Percentiles rank a stretch among this genome's conserved stretches.
These are phyloP conservation scores for Orchestia grillus DNA, from an alignment of 1,140 invertebrate genomes.

Conservation along the genomic window DNA sequence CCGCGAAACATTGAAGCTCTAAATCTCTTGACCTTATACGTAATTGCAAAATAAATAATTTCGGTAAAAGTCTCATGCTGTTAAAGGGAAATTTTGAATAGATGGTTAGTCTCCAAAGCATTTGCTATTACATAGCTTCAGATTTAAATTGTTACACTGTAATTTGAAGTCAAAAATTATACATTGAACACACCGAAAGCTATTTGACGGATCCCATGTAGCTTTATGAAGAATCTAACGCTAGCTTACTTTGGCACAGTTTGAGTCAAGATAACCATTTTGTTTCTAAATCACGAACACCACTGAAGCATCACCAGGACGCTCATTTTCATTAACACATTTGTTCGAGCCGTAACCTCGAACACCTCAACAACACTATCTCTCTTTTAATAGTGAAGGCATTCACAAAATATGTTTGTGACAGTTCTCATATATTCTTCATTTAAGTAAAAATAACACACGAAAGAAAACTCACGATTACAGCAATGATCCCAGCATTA, in stretches of 20 bases:
- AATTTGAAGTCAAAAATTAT: no score
- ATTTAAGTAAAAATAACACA: slow-evolving; percentile 28
- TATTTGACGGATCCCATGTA: no score
- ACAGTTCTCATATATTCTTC: slow-evolving; percentile 18
- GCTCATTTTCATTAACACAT: not conserved
- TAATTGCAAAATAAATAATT: not conserved
- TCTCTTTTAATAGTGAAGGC: not conserved
- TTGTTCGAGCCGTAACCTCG: not conserved
- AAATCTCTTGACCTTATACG: not conserved
- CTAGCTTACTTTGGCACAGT: slow-evolving; percentile 18
- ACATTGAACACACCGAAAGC: no score
- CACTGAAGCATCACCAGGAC: not conserved
- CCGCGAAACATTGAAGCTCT: not conserved
- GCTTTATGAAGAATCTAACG: not conserved
- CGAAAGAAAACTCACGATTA: not conserved
- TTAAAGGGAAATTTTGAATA: not conserved
- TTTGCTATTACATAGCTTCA: no score
- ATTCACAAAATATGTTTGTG: slow-evolving; percentile 33
- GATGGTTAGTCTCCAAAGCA: not conserved
- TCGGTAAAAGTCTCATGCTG: not conserved
- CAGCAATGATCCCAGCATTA: not conserved
- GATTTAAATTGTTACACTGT: no score
- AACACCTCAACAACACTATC: not conserved
- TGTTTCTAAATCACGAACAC: not conserved
- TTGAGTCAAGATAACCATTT: not conserved